phyloP scores from a whole-genome alignment of 2,797 vertebrate genomes.

The Chelon auratus region DNA sequence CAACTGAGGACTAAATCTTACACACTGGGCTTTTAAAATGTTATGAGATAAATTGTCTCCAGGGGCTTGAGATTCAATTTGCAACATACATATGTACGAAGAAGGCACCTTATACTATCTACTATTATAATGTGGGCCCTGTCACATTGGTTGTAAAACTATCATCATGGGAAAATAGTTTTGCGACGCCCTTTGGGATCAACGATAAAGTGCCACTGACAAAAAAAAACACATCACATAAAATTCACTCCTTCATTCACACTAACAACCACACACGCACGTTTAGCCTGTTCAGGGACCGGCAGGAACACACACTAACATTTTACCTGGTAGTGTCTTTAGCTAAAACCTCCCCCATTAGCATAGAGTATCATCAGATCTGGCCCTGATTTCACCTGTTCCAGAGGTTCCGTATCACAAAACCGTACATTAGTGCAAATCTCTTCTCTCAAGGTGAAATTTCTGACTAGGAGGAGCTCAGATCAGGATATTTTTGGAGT shows the following conservation, averaged over 20 bases:
- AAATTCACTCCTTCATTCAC: slow-evolving; percentile 64
- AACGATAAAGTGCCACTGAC: slow-evolving; percentile 69
- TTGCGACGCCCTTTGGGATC: slow-evolving; percentile 65
- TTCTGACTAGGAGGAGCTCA: slow-evolving; percentile 73
- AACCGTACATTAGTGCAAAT: slow-evolving; percentile 87
- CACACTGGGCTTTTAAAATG: too few species aligned
- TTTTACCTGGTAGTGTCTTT: slow-evolving; percentile 74
- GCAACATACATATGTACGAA: slow-evolving; percentile 50
- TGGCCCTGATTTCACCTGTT: slow-evolving; percentile 63
- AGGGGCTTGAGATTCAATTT: slow-evolving; percentile 26
- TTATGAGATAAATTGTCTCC: slow-evolving; percentile 16
- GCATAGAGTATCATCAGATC: slow-evolving; percentile 50
- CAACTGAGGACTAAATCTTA: too few species aligned
- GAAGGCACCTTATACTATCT: slow-evolving; percentile 75
- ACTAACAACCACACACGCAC: slow-evolving; percentile 49
- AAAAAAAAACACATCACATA: slow-evolving; percentile 14
- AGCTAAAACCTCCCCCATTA: slow-evolving; percentile 45
- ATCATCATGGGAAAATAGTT: slow-evolving; percentile 54
- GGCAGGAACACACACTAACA: slow-evolving; percentile 54
- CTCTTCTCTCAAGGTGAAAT: slow-evolving; percentile 76
- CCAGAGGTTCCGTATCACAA: slow-evolving; percentile 67
- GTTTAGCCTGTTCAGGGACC: slow-evolving; percentile 28
- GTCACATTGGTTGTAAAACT: slow-evolving; percentile 51
- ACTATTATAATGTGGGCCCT: slow-evolving; percentile 46
- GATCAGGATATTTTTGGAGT: slow-evolving; percentile 62